Evolutionary conservation across 2,888 invertebrate genomes (phyloP).

Genomic region (Drosophila robusta): DNA sequence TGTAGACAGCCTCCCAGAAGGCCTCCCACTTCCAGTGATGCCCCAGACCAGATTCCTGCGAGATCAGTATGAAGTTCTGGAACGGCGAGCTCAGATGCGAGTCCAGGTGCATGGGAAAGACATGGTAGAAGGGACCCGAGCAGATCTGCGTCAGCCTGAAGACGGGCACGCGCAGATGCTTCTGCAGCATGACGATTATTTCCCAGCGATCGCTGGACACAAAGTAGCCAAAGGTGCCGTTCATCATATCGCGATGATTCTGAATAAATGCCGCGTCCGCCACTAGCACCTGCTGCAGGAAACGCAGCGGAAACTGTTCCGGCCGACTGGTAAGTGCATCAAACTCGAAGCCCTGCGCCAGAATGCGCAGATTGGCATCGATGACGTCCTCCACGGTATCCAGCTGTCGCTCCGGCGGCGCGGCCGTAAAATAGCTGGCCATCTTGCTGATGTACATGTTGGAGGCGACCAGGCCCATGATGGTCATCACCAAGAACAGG

Average conservation of each 20-base stretch:
- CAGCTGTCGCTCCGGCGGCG: constrained; percentile 61
- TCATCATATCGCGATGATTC: constrained; percentile 64
- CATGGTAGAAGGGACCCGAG: constrained; percentile 74
- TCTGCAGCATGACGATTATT: constrained; percentile 73
- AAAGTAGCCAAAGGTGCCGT: constrained; percentile 71
- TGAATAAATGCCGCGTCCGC: constrained; percentile 48
- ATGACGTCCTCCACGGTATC: constrained; percentile 72
- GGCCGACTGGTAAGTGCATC: constrained; percentile 30
- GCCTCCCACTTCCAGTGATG: constrained; percentile 65
- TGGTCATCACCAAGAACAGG: constrained; percentile 58
- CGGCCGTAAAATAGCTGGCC: constrained; percentile 75
- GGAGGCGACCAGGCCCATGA: constrained; percentile 72
- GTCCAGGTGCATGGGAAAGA: constrained; percentile 72
- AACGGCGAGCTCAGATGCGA: constrained; percentile 70
- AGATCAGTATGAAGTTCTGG: constrained; percentile 66
- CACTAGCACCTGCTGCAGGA: constrained; percentile 56
- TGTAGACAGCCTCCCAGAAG: constrained; percentile 70
- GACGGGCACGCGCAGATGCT: constrained; percentile 60
- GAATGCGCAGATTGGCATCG: constrained; percentile 62
- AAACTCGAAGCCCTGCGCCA: constrained; percentile 61
- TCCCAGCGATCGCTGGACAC: constrained; percentile 78
- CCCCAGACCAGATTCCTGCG: constrained; percentile 66
- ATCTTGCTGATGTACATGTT: constrained; percentile 77
- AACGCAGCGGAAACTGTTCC: constrained; percentile 42
- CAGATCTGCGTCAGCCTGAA: constrained; percentile 76